Evolutionary conservation across 2,888 invertebrate species (phyloP).

Genomic region (Napeogenes sylphis): DNA sequence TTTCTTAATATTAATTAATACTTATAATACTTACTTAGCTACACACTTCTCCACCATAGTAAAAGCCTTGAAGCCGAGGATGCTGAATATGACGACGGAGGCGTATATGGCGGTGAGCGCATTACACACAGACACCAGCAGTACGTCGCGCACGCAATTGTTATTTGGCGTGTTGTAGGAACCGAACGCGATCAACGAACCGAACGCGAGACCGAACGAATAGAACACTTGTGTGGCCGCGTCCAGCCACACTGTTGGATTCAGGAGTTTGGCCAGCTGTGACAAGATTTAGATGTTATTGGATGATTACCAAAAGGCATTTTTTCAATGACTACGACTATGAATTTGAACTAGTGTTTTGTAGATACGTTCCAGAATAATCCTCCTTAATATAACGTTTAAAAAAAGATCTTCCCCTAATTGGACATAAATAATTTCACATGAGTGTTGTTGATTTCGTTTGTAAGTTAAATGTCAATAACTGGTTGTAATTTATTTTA

Average conservation of each 20-base stretch:
- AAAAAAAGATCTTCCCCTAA: background rate
- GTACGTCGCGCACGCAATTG: slow-evolving; percentile 94
- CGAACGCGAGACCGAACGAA: slow-evolving; percentile 96
- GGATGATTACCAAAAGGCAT: background rate
- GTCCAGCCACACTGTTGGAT: slow-evolving; percentile 96
- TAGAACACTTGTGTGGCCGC: slow-evolving; percentile 98
- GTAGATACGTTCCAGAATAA: too few relatives aligned
- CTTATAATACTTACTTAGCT: slow-evolving; percentile 54
- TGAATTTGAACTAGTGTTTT: too few relatives aligned
- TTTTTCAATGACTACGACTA: too few relatives aligned
- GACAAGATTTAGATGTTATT: slow-evolving; percentile 30
- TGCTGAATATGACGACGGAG: slow-evolving; percentile 95
- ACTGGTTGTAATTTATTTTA: background rate
- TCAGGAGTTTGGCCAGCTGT: slow-evolving; percentile 88
- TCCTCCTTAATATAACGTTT: background rate
- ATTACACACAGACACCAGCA: slow-evolving; percentile 94
- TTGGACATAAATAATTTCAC: background rate
- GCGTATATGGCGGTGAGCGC: slow-evolving; percentile 96
- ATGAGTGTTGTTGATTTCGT: too few relatives aligned
- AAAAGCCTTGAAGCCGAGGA: slow-evolving; percentile 97
- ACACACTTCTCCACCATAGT: slow-evolving; percentile 92
- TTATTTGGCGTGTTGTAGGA: slow-evolving; percentile 97
- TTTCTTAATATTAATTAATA: too few relatives aligned
- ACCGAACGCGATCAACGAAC: slow-evolving; percentile 96
- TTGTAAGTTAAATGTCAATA: too few relatives aligned